phyloP scores from a whole-genome alignment of 1,140 invertebrate species.

The Eriocheir sinensis region DNA sequence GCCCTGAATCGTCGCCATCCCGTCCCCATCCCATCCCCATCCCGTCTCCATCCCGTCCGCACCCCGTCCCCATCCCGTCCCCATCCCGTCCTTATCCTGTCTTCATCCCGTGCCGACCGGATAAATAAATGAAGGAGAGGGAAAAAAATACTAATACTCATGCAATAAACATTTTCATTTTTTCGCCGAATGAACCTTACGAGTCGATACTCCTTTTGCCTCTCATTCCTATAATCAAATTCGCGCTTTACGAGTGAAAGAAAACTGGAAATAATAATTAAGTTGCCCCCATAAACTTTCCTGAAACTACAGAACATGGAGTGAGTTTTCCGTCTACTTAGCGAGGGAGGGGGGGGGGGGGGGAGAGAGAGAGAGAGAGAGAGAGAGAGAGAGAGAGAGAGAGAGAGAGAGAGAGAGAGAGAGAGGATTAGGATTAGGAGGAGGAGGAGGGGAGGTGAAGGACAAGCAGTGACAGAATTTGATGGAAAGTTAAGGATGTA shows the following conservation, averaged over 20 bases:
- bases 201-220: neutral
- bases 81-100: neutral
- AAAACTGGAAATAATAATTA: neutral
- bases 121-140: neutral
- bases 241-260: neutral
- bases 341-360: no score
- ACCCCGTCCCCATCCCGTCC: neutral
- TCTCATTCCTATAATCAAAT: conserved; percentile 1
- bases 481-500: no score
- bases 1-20: neutral
- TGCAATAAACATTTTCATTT: conserved; percentile 16
- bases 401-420: no score
- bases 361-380: no score
- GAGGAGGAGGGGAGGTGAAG: no score
- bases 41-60: neutral
- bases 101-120: neutral
- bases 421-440: no score
- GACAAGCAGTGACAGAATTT: no score
- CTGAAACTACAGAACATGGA: neutral
- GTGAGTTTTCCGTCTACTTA: no score
- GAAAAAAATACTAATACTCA: neutral
- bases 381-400: no score
- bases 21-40: neutral
- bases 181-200: neutral
- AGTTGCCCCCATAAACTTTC: neutral